Conservation (phyloP, 2,888 invertebrate species). For the Thera britannica region DNA sequence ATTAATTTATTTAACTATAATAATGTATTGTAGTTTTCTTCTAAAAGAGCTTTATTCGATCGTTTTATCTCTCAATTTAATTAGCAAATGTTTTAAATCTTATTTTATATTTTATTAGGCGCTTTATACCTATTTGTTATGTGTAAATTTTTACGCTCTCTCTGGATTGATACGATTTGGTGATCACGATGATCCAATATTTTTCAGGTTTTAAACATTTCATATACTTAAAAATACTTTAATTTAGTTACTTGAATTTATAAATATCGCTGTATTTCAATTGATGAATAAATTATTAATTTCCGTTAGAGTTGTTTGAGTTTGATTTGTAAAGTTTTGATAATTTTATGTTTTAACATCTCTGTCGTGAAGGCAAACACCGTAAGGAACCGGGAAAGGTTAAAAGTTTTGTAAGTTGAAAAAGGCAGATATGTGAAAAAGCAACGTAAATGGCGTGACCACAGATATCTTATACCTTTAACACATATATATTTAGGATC, state of each 20-base stretch:
- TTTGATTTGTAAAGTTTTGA: neutral
- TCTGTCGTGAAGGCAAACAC: too few relatives aligned
- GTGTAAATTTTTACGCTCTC: conserved; percentile 27
- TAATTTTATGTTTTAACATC: neutral
- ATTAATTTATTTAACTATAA: conserved; percentile 14
- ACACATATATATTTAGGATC: too few relatives aligned
- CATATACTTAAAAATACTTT: conserved; percentile 1
- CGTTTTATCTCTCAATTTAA: conserved; percentile 18
- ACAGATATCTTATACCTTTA: too few relatives aligned
- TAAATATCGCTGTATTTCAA: conserved; percentile 34
- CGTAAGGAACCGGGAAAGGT: too few relatives aligned
- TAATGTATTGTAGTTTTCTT: neutral
- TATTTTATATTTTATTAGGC: conserved; percentile 20
- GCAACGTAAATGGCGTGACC: too few relatives aligned
- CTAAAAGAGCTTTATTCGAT: conserved; percentile 17
- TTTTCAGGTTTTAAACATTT: conserved; percentile 13
- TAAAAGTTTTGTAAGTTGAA: too few relatives aligned
- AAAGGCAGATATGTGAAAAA: too few relatives aligned
- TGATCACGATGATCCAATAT: conserved; percentile 15
- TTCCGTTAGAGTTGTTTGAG: conserved; percentile 18
- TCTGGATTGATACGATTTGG: conserved; percentile 23
- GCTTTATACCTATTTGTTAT: conserved; percentile 21
- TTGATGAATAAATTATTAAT: conserved; percentile 35
- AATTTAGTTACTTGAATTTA: conserved; percentile 21
- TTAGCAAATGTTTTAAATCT: conserved; percentile 19